Percentiles rank a stretch among this genome's conserved stretches.
phyloP scores from a whole-genome alignment of 2,797 vertebrate genomes.

The Epinephelus malabaricus region DNA sequence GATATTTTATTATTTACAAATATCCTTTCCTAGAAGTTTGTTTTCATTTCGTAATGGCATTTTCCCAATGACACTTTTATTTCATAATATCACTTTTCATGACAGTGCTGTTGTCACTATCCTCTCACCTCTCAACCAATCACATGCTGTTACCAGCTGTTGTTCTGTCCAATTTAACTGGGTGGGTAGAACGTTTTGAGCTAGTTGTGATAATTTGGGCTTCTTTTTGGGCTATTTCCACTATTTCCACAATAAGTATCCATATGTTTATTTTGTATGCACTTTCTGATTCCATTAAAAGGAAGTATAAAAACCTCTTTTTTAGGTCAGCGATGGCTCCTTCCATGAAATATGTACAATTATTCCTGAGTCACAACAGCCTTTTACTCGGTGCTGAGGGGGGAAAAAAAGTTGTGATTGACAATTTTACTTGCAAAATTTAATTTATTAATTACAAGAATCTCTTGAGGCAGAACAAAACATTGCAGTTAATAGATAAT shows the following conservation, averaged over 20 bases:
- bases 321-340: neutral
- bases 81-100: neutral
- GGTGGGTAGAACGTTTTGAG: no score
- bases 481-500: constrained; percentile 13
- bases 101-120: neutral
- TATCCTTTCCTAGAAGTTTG: neutral
- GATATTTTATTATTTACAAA: no score
- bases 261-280: neutral
- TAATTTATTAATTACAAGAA: constrained; percentile 19
- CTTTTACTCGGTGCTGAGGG: rapidly evolving
- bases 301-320: neutral
- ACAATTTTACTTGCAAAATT: constrained; percentile 3
- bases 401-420: neutral
- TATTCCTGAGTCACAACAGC: neutral
- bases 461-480: constrained; percentile 28
- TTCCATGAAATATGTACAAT: constrained; percentile 7
- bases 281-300: neutral
- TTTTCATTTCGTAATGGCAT: neutral
- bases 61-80: neutral
- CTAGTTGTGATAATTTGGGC: no score
- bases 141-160: no score
- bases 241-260: no score
- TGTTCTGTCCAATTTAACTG: no score
- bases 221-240: no score
- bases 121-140: neutral